These are phyloP conservation scores for Polydrusus cervinus DNA, from an alignment of 2,888 invertebrate species.

Conservation along the genomic window DNA sequence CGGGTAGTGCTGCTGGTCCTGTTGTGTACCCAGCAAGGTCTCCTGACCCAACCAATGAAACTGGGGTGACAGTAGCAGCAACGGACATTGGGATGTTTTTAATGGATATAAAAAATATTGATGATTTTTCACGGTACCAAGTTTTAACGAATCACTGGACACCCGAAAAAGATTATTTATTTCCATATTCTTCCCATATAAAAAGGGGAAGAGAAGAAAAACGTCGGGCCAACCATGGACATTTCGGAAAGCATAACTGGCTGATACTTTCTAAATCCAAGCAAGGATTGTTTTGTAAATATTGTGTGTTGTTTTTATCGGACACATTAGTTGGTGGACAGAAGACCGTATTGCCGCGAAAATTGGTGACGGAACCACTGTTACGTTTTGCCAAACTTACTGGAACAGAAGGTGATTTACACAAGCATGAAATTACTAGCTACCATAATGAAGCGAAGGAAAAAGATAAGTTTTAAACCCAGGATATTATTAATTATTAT, in stretches of 20 bases:
- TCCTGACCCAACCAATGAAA: too few species aligned
- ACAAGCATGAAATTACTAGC: background rate
- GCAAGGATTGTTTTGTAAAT: background rate
- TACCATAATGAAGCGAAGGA: background rate
- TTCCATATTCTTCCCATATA: slow-evolving; percentile 5
- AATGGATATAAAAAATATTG: background rate
- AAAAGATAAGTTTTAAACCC: background rate
- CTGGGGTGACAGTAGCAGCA: background rate
- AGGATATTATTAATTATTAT: background rate
- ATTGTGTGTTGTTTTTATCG: too few species aligned
- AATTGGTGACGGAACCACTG: background rate
- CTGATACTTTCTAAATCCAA: background rate
- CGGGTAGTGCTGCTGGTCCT: too few species aligned
- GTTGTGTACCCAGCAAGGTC: too few species aligned
- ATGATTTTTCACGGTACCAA: background rate
- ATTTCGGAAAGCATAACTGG: background rate
- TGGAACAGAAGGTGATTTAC: background rate
- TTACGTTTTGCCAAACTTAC: background rate
- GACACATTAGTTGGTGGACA: too few species aligned
- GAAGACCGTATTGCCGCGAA: background rate
- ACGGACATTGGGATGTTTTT: background rate
- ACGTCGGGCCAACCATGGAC: background rate
- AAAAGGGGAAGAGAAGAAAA: slow-evolving; percentile 23
- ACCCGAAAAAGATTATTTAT: background rate
- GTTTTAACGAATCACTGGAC: background rate